These are phyloP conservation scores for Saimiri boliviensis DNA, from an alignment of 2,113 vertebrate genomes.

Conservation along the genomic window DNA sequence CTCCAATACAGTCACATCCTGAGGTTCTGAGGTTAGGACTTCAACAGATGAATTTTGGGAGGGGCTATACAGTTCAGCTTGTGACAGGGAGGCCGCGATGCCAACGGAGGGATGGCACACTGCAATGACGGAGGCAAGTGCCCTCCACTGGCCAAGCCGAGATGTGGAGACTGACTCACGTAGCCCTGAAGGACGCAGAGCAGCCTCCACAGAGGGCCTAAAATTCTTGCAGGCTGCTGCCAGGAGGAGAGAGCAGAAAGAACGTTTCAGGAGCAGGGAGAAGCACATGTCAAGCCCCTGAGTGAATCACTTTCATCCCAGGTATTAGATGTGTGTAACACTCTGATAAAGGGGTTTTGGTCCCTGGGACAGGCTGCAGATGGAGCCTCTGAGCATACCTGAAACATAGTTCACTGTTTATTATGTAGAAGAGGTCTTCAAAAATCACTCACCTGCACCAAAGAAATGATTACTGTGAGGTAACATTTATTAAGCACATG, in stretches of 20 bases:
- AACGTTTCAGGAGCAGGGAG: not conserved
- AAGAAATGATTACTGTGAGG: not conserved
- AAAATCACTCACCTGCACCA: not conserved
- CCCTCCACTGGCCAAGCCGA: not conserved
- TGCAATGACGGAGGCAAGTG: fast-evolving
- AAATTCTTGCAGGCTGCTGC: not conserved
- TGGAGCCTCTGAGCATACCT: not conserved
- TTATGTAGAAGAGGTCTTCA: not conserved
- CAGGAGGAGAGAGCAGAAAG: not conserved
- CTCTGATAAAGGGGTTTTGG: not conserved
- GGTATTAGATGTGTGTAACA: not conserved
- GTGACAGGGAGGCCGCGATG: not conserved
- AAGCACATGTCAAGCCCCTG: not conserved
- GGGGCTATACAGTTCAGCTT: not conserved
- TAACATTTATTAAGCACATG: not conserved
- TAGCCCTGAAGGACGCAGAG: not conserved
- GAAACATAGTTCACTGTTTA: not conserved
- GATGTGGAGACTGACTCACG: fast-evolving
- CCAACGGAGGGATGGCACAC: not conserved
- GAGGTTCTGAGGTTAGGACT: not conserved
- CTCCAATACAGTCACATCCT: not conserved
- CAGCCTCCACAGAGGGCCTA: not conserved
- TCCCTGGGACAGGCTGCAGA: not conserved
- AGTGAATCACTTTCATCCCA: not conserved
- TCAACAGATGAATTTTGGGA: not conserved